phyloP scores from a whole-genome alignment of 2,113 vertebrate genomes.

The Corapipo altera region DNA sequence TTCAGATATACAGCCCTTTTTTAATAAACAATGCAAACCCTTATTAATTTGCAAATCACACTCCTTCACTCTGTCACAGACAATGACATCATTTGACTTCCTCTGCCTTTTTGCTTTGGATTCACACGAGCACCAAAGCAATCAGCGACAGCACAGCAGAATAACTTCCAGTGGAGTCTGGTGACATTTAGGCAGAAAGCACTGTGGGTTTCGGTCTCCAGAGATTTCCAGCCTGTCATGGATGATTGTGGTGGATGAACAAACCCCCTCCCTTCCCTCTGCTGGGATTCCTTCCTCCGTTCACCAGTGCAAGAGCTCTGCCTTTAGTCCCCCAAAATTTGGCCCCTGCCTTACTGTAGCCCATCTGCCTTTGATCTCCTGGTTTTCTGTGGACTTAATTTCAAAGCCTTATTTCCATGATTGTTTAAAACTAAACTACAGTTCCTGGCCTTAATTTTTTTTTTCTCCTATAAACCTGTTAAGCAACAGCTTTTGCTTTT shows the following conservation, averaged over 20 bases:
- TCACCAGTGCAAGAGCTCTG: background rate
- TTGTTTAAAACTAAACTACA: background rate
- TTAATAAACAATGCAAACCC: background rate
- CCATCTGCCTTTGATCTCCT: background rate
- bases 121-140: background rate
- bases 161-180: background rate
- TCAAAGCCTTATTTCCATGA: background rate
- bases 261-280: background rate
- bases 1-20: conserved; percentile 30
- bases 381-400: background rate
- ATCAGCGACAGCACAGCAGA: background rate
- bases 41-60: background rate
- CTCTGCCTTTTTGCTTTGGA: background rate
- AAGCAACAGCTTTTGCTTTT: background rate
- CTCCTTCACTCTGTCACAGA: background rate
- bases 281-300: background rate
- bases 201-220: background rate
- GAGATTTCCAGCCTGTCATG: background rate
- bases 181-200: background rate
- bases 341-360: background rate
- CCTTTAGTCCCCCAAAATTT: background rate
- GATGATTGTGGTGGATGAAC: background rate
- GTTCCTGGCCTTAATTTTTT: background rate
- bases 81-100: background rate
- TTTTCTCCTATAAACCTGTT: background rate